A percentile compares a stretch with the other conserved stretches of the same genome.
Evolutionary conservation across 2,888 invertebrate genomes (phyloP).

Genomic region (Sicus ferrugineus): DNA sequence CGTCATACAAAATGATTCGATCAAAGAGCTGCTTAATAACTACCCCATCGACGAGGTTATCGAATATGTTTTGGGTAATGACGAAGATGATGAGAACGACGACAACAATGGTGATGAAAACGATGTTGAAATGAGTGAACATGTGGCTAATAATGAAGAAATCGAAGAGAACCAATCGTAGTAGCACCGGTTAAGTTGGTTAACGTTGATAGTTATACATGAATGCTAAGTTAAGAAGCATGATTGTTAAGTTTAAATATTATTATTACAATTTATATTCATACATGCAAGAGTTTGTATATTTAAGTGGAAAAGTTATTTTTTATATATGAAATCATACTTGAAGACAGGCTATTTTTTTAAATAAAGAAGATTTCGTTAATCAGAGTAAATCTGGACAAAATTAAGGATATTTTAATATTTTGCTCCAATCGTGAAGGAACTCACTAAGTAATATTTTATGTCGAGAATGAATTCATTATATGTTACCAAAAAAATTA

Average conservation of each 20-base stretch:
- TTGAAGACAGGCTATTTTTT: not conserved
- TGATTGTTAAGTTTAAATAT: conserved; percentile 16
- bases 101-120: conserved; percentile 37
- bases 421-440: too few relatives aligned
- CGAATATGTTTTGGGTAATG: conserved; percentile 73
- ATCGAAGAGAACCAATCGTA: not conserved
- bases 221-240: not conserved
- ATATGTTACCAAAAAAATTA: too few relatives aligned
- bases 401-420: too few relatives aligned
- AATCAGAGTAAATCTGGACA: too few relatives aligned
- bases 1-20: conserved; percentile 82
- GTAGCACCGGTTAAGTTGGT: not conserved
- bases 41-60: conserved; percentile 90
- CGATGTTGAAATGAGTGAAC: conserved; percentile 34
- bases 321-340: not conserved
- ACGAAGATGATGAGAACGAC: conserved; percentile 55
- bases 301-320: not conserved
- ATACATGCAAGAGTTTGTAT: not conserved
- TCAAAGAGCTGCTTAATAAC: conserved; percentile 81
- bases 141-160: conserved; percentile 5
- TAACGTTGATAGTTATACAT: not conserved
- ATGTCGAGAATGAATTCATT: too few relatives aligned
- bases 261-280: not conserved
- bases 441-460: too few relatives aligned
- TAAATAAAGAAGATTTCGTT: too few relatives aligned